Base-by-base conservation (phyloP, 2,113 vertebrate species). In the Aphelocoma coerulescens region DNA sequence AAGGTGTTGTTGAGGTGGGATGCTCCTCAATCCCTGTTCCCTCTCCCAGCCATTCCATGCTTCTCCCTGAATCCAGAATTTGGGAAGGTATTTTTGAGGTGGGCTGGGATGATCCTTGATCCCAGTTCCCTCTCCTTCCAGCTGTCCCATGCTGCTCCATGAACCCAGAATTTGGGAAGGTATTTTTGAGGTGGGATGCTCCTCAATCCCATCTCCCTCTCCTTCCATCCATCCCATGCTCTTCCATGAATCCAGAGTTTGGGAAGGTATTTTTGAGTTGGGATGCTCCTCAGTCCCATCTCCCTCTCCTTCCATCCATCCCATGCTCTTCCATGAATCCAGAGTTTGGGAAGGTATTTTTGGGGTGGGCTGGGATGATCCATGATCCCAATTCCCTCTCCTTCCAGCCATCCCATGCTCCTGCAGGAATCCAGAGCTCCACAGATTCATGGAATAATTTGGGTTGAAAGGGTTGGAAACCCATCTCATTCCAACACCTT, bases 381-480 rank as follows among this genome's bases (percentile, higher is more conserved):
- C 58, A 39, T 2, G 0, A 33, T 59, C 69, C 59, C 35, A 37
- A 2, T 28, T 54, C 55, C 51, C 51, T 48, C 20, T 54, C 16
- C 71, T 12, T 13, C 41, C 51, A 33, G 11, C 65, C 6, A 1
- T 3, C 27, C 32, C 3, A 1, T 1, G 7, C 24, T 43, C 51
- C 24, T n/a, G 26, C 39, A 46, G 10, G 16, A n/a, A 16, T 27
- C 3, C 24, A 7, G 57, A 54, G 33, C 30, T n/a, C 12, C 27
- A 26, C 24, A 44, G 28, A 44, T 22, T 43, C 30, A 11, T 16
- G 16, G 66, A n/a, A 35, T 19, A 9, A 9, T 48, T 48, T 13
- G 6, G 32, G 22, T 8, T 17, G 43, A 32, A 66, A 66, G 21
- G 21, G 21, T 24, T 41, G 11, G 9, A 26, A 55, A 22, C 37